Evolutionary conservation across 2,113 vertebrate genomes (phyloP).

Genomic region (Epinephelus cyanopodus): DNA sequence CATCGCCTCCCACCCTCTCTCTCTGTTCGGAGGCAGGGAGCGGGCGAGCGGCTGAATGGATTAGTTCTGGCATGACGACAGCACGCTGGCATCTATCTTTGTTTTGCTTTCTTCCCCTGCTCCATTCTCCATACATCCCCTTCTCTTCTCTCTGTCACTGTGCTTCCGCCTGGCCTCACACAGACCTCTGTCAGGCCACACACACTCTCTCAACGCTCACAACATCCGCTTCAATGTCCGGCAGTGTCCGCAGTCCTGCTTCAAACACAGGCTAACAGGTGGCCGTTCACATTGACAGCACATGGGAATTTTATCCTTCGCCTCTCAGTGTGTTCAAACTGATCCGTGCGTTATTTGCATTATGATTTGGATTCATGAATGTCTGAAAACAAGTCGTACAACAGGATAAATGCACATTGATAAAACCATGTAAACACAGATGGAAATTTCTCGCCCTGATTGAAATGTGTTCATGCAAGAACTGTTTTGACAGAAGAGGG

Average conservation of each 20-base stretch:
- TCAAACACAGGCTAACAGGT: constrained; percentile 46
- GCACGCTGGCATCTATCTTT: constrained; percentile 75
- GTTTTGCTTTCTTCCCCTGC: constrained; percentile 52
- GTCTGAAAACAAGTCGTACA: not conserved
- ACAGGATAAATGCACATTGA: not conserved
- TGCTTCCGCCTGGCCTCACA: constrained; percentile 52
- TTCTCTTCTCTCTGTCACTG: constrained; percentile 49
- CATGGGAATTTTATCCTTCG: not conserved
- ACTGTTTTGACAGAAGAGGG: not conserved
- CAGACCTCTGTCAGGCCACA: constrained; percentile 54
- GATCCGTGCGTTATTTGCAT: constrained; percentile 16
- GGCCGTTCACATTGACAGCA: constrained; percentile 29
- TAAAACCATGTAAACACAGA: not conserved
- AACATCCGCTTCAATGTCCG: constrained; percentile 28
- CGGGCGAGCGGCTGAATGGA: constrained; percentile 62
- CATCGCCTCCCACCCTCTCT: not conserved
- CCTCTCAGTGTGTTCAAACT: not conserved
- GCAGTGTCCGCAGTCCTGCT: constrained; percentile 23
- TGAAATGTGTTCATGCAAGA: not conserved
- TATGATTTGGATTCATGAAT: not conserved
- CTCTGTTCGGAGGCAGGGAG: constrained; percentile 27
- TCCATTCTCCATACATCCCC: constrained; percentile 54
- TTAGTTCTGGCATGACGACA: constrained; percentile 78
- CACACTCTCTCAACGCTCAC: constrained; percentile 19
- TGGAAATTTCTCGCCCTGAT: not conserved